These are phyloP conservation scores for Boleophthalmus pectinirostris DNA, from an alignment of 2,113 vertebrate species.

Conservation along the genomic window DNA sequence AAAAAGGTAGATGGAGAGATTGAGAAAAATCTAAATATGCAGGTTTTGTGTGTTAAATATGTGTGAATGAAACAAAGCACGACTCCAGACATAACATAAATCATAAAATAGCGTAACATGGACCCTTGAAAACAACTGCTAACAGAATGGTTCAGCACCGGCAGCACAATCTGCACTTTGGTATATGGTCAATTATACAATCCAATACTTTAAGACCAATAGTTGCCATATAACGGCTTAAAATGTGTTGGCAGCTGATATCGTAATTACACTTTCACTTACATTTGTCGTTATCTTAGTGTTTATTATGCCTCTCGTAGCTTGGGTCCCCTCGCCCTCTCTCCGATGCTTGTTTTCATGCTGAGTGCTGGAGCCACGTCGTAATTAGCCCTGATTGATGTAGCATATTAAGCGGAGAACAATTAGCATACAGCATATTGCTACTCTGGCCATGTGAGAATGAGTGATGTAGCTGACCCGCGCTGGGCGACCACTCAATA, in stretches of 20 bases:
- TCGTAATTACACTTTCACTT: neutral
- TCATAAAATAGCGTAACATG: no score
- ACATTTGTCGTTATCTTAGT: conserved; percentile 9
- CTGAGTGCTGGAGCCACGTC: conserved; percentile 70
- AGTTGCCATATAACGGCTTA: neutral
- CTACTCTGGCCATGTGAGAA: conserved; percentile 70
- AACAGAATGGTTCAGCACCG: neutral
- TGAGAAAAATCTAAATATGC: no score
- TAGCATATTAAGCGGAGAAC: conserved; percentile 83
- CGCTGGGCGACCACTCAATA: conserved; percentile 38
- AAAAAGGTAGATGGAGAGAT: no score
- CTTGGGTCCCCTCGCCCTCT: conserved; percentile 19
- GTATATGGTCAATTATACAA: neutral
- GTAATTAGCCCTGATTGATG: conserved; percentile 95
- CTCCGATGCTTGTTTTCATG: conserved; percentile 68
- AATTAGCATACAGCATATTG: conserved; percentile 79
- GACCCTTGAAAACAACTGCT: neutral
- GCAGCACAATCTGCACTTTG: neutral
- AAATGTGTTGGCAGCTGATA: conserved; percentile 9
- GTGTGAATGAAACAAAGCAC: no score
- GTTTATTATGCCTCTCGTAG: conserved; percentile 24
- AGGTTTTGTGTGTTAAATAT: no score
- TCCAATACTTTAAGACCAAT: neutral
- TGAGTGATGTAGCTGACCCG: conserved; percentile 64
- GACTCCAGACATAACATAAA: no score